phyloP scores from a whole-genome alignment of 2,797 vertebrate genomes.

The Falco naumanni region DNA sequence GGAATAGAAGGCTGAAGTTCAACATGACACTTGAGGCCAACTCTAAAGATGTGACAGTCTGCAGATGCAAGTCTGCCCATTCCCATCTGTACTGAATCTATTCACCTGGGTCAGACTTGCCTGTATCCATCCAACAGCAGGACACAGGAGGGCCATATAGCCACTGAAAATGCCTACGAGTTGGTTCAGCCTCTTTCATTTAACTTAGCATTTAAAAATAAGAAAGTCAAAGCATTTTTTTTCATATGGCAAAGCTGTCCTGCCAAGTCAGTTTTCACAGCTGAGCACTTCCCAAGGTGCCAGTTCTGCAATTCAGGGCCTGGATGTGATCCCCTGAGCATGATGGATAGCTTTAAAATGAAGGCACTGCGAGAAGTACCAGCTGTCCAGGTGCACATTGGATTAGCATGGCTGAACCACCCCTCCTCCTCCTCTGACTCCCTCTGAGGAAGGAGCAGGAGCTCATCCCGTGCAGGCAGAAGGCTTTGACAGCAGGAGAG shows the following conservation, averaged over 20 bases:
- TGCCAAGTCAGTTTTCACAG: constrained; percentile 81
- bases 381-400: constrained; percentile 73
- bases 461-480: background rate
- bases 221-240: constrained; percentile 23
- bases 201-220: constrained; percentile 17
- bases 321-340: constrained; percentile 76
- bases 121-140: background rate
- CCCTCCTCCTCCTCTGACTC: background rate
- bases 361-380: constrained; percentile 65
- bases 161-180: background rate
- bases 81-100: background rate
- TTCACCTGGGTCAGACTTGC: background rate
- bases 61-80: background rate
- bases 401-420: constrained; percentile 69
- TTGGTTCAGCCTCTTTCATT: background rate
- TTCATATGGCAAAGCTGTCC: constrained; percentile 70
- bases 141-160: background rate
- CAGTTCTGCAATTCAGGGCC: constrained; percentile 89
- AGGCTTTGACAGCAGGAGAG: background rate
- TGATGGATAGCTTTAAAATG: constrained; percentile 93
- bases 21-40: rapidly evolving
- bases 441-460: background rate
- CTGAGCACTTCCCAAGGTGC: constrained; percentile 92
- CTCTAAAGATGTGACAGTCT: background rate
- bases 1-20: background rate